Base-by-base conservation (phyloP, 2,113 vertebrate species). In the Haemorhous mexicanus region DNA sequence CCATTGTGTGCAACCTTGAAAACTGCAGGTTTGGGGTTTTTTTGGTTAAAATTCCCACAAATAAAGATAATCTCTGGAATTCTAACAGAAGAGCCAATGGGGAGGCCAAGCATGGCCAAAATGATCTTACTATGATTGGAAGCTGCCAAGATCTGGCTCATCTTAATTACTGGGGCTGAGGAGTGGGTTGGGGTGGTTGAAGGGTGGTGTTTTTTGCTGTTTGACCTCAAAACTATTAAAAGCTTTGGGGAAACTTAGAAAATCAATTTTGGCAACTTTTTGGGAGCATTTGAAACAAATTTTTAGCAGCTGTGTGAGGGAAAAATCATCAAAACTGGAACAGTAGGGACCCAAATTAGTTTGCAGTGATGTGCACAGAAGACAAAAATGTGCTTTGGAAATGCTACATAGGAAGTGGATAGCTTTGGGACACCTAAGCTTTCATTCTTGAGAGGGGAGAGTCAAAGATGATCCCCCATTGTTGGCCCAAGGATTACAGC, bases 141-240 rank as follows among this genome's bases (percentile, higher is more conserved):
- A 90, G 9, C 62, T 87, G n/a, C 0, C 1, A 68, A 61, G 33
- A 30, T 79, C n/a, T 62, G 55, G 18, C 10, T 55, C 12, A 30
- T n/a, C 3, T 39, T 86, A 32, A 76, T 53, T 80, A 37, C 0
- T 1, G 8, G 3, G 11, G 2, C 5, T 0, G 2, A 16, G 8
- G 15, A 2, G 3, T 62, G 20, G 4, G 4, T 30, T 70, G 63
- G 6, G 28, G 20, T 59, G 16, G 6, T 15, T 62, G 32, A 43
- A 24, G 21, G 9, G 8, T 62, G 28, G 0, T 27, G 23, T 33
- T 24, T 64, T 79, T 58, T 37, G n/a, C 2, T 59, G 9, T 62
- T 89, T 62, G 33, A 66, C 13, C 17, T 73, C 22, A 78, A 78
- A 84, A 8, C 15, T 70, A 27, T 44, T 55, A 66, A 64, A 68